Evolutionary conservation across 2,113 vertebrate species (phyloP), one percentile per base, ranked within the genome.

Genomic region (Phrynocephalus versicolor): DNA sequence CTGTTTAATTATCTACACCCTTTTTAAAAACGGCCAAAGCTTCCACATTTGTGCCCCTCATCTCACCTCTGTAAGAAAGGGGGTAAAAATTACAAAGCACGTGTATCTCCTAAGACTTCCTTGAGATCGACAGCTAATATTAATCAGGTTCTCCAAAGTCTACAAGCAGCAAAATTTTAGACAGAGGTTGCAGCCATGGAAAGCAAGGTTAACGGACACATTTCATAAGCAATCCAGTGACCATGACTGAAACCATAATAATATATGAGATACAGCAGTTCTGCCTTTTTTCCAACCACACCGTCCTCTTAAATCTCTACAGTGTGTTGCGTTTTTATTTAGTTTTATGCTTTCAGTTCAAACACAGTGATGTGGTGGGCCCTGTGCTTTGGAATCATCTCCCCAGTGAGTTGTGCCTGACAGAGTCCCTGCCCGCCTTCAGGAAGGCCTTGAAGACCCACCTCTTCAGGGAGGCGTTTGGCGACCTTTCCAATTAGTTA

Each of bases 1-100:
- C 82, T 89, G 74, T 78, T 94, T 95, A 93, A 94, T 94, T 94
- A 93, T 77, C 91, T 88, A 55, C 64, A 85, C 33, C 64, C 51
- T 86, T 82, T 91, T 90, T 89, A 88, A 92, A 51, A 85, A 88
- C 19, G 84, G 85, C 81, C 16, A 1, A 64, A 81, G 75, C 79
- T 89, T 70, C 58, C 71, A 74, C 62, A 80, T 15, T 81, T 86
- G 84, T 30, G 72, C 35, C 88, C 78, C 71, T 88, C 93, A 77
- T 88, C 81, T 90, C 60, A 87, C 65, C 67, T 92, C 81, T 72
- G 77, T 93, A 92, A 83, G 92, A 84, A 58, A 88, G 33, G 37
- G 15, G 7, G 27, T 35, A 16, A 45, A 79, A 58, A 89, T 57
- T 21, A 15, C 39, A 87, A 85, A 86, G 10, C 45, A 5, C 45